A percentile compares a stretch with the other conserved stretches of the same genome.
Conservation (phyloP, 1,140 invertebrate species). For the Nasonia vitripennis region DNA sequence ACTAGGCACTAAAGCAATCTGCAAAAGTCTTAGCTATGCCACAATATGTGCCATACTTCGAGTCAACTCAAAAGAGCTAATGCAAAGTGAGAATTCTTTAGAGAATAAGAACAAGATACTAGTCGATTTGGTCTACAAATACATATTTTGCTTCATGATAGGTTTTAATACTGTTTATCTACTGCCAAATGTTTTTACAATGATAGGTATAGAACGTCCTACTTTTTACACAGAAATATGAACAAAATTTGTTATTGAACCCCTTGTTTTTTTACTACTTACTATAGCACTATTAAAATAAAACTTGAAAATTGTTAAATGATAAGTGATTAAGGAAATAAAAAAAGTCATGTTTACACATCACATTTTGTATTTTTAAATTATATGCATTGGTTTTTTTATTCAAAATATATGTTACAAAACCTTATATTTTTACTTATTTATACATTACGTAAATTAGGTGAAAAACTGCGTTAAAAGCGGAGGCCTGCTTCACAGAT, state of each 20-base stretch:
- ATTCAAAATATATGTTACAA: slow-evolving; percentile 45
- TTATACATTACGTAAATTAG: background rate
- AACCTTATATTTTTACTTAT: slow-evolving; percentile 3
- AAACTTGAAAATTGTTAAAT: slow-evolving; percentile 37
- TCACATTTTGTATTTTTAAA: slow-evolving; percentile 34
- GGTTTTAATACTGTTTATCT: slow-evolving; percentile 86
- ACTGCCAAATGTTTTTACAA: slow-evolving; percentile 86
- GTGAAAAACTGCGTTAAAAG: background rate
- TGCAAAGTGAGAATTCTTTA: slow-evolving; percentile 78
- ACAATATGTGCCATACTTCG: slow-evolving; percentile 82
- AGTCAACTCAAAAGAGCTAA: slow-evolving; percentile 79
- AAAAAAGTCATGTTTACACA: slow-evolving; percentile 1
- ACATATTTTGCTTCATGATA: slow-evolving; percentile 83
- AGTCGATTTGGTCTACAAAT: slow-evolving; percentile 89
- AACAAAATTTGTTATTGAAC: slow-evolving; percentile 54
- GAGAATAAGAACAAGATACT: slow-evolving; percentile 82
- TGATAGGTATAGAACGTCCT: slow-evolving; percentile 85
- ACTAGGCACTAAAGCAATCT: slow-evolving; percentile 80
- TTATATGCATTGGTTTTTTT: slow-evolving; percentile 31
- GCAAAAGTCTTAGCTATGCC: slow-evolving; percentile 82
- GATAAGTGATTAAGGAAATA: slow-evolving; percentile 22
- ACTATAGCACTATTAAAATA: slow-evolving; percentile 32
- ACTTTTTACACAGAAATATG: slow-evolving; percentile 91
- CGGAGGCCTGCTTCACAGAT: background rate
- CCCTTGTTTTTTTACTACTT: slow-evolving; percentile 29